Evolutionary conservation across 2,113 vertebrate species (phyloP).

Genomic region (Elephantulus edwardii): DNA sequence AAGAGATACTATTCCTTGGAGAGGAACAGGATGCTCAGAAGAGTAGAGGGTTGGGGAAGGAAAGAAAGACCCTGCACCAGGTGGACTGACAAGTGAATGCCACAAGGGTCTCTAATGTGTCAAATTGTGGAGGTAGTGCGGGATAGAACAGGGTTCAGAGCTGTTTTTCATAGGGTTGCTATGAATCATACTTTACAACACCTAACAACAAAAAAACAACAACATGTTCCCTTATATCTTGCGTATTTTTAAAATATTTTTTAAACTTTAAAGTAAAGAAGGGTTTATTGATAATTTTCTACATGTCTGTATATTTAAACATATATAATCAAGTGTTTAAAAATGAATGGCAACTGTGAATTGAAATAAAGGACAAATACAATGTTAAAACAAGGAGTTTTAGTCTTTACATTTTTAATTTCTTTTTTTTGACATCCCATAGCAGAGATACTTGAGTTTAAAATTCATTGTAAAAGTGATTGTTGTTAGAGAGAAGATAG

Average conservation of each 20-base stretch:
- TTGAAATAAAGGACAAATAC: neutral
- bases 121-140: no score
- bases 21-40: no score
- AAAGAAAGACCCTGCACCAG: no score
- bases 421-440: neutral
- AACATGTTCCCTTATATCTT: neutral
- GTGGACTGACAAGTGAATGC: no score
- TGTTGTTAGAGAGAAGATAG: neutral
- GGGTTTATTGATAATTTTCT: neutral
- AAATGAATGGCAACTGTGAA: neutral
- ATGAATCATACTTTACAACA: no score
- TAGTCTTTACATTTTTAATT: neutral
- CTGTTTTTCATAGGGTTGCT: no score
- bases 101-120: no score
- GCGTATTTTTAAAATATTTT: neutral
- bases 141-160: no score
- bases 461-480: neutral
- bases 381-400: neutral
- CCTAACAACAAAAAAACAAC: no score
- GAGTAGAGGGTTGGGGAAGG: no score
- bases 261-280: neutral
- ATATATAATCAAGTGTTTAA: neutral
- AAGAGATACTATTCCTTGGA: no score
- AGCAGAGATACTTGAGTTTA: neutral
- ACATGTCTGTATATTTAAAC: neutral